Conservation (phyloP, 1,140 invertebrate genomes). For the Ylistrum balloti region DNA sequence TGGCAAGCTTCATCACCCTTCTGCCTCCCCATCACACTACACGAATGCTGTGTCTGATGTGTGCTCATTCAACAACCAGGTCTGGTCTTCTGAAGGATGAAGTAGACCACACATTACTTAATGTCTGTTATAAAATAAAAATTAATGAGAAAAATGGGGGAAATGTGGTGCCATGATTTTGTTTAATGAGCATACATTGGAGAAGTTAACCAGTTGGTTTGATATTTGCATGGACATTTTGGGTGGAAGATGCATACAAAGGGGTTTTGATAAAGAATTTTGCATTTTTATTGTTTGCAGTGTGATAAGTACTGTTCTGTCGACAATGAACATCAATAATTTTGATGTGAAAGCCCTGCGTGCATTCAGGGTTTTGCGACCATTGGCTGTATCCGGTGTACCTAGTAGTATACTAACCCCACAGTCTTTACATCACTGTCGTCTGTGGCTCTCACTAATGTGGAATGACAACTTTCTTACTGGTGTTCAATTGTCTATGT, state of each 20-base stretch:
- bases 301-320: constrained; percentile 96
- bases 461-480: constrained; percentile 38
- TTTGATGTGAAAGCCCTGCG: constrained; percentile 99
- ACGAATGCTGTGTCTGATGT: constrained; percentile 33
- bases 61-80: neutral
- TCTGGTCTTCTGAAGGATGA: neutral
- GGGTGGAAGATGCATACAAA: constrained; percentile 32
- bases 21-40: neutral
- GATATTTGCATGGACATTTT: constrained; percentile 31
- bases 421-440: constrained; percentile 29
- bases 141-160: too few species aligned
- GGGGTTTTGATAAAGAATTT: constrained; percentile 42
- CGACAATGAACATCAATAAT: constrained; percentile 88
- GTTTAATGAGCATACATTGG: constrained; percentile 22
- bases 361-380: constrained; percentile 98
- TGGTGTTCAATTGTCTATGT: constrained; percentile 27
- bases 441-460: constrained; percentile 47
- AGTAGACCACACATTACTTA: constrained; percentile 22
- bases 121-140: neutral
- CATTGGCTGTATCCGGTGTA: constrained; percentile 97
- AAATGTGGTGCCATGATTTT: neutral
- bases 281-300: constrained; percentile 84
- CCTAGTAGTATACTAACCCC: constrained; percentile 71
- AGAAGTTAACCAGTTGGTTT: constrained; percentile 13
- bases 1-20: neutral